phyloP scores from a whole-genome alignment of 2,113 vertebrate genomes.

The Glareola pratincola region DNA sequence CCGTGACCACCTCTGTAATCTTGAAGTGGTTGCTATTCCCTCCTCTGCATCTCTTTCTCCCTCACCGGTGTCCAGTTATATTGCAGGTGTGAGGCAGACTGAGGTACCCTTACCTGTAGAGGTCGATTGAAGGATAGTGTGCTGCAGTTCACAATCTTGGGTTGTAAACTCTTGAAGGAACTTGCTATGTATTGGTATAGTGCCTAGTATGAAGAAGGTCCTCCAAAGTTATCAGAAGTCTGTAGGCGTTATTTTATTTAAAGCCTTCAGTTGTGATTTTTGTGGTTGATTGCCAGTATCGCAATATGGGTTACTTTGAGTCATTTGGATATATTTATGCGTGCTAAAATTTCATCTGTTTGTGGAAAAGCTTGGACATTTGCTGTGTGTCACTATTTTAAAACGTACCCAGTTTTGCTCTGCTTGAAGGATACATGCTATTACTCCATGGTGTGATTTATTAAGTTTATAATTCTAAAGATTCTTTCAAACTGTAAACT shows the following conservation, averaged over 20 bases:
- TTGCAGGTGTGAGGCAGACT: fast-evolving
- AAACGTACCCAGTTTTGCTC: background rate
- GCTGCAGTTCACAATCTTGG: background rate
- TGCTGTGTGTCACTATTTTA: background rate
- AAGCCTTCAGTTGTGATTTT: background rate
- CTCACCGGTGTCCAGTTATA: background rate
- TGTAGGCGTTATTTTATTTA: background rate
- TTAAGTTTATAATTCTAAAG: background rate
- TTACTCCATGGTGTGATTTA: background rate
- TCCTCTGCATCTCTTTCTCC: background rate
- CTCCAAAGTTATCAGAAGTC: background rate
- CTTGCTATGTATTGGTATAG: background rate
- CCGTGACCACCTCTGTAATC: background rate
- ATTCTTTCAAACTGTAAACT: background rate
- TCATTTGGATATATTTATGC: background rate
- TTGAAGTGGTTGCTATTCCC: fast-evolving
- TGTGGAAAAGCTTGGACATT: background rate
- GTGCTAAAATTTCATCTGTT: background rate
- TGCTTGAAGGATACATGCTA: background rate
- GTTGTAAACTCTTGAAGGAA: background rate
- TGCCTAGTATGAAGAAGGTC: background rate
- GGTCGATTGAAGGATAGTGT: background rate
- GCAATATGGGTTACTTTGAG: background rate
- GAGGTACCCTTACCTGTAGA: background rate
- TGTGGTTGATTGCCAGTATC: background rate